These are phyloP conservation scores for Mus caroli DNA, from an alignment of 2,797 vertebrate genomes.

Conservation along the genomic window DNA sequence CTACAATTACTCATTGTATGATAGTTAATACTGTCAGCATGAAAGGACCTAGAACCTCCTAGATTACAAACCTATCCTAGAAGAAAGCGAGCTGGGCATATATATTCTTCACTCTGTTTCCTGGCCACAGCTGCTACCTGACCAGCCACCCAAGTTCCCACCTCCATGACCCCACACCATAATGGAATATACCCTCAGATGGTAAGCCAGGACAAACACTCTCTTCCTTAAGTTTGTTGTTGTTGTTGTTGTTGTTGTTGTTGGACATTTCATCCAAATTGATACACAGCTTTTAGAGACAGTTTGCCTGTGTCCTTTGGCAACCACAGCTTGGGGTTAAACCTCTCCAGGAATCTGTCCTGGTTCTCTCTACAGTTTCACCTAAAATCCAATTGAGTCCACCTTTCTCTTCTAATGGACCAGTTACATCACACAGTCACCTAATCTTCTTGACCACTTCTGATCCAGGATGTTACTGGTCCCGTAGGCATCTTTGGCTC, in stretches of 20 bases:
- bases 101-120: not conserved
- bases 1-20: not conserved
- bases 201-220: not conserved
- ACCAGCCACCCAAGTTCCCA: not conserved
- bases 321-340: not conserved
- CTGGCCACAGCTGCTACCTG: not conserved
- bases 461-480: not conserved
- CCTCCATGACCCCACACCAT: not conserved
- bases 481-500: not conserved
- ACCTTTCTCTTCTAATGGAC: slow-evolving; percentile 24
- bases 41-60: not conserved
- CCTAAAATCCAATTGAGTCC: not conserved
- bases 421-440: not conserved
- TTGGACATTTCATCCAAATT: not conserved
- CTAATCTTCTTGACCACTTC: not conserved
- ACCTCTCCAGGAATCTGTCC: not conserved
- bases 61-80: not conserved
- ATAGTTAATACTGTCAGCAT: not conserved
- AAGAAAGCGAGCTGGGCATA: not conserved
- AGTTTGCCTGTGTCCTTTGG: not conserved
- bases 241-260: too few species aligned
- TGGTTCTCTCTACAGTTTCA: not conserved
- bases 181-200: not conserved
- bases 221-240: not conserved
- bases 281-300: not conserved